These are phyloP conservation scores for Rhopalosiphum maidis DNA, from an alignment of 1,140 invertebrate species.

Conservation along the genomic window DNA sequence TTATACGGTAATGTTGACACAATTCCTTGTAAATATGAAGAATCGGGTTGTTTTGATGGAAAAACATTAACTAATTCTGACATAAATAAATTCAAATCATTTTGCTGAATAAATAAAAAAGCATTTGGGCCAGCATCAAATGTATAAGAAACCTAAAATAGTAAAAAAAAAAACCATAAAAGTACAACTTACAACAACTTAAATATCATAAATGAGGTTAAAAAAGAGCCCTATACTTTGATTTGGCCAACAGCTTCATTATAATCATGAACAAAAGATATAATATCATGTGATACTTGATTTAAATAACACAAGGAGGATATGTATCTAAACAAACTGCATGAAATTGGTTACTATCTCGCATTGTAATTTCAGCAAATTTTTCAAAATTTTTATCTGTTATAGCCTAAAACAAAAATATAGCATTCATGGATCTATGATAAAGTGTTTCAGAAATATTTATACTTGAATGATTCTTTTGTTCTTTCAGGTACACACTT, in stretches of 20 bases:
- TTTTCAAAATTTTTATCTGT: constrained; percentile 78
- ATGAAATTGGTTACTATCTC: constrained; percentile 98
- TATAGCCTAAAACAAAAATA: constrained; percentile 72
- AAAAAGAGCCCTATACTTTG: constrained; percentile 66
- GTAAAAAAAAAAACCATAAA: neutral
- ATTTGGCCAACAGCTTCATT: constrained; percentile 72
- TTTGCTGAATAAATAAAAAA: constrained; percentile 84
- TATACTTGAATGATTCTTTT: constrained; percentile 70
- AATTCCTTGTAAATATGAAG: constrained; percentile 42
- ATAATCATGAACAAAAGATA: constrained; percentile 81
- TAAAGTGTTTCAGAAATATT: neutral
- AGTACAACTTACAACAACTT: neutral
- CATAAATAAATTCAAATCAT: constrained; percentile 74
- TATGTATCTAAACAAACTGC: constrained; percentile 92
- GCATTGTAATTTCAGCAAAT: constrained; percentile 95
- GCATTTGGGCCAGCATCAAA: constrained; percentile 98
- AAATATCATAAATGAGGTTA: neutral
- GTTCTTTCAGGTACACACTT: constrained; percentile 77
- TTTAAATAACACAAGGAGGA: constrained; percentile 95
- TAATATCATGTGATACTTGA: constrained; percentile 81
- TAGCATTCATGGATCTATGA: neutral
- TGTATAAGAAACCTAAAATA: constrained; percentile 83
- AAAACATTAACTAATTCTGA: constrained; percentile 75
- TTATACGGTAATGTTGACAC: neutral
- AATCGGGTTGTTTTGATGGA: constrained; percentile 65